Evolutionary conservation across 2,888 invertebrate genomes (phyloP), one percentile per base, ranked within the genome.

Genomic region (Nomada ruficornis): DNA sequence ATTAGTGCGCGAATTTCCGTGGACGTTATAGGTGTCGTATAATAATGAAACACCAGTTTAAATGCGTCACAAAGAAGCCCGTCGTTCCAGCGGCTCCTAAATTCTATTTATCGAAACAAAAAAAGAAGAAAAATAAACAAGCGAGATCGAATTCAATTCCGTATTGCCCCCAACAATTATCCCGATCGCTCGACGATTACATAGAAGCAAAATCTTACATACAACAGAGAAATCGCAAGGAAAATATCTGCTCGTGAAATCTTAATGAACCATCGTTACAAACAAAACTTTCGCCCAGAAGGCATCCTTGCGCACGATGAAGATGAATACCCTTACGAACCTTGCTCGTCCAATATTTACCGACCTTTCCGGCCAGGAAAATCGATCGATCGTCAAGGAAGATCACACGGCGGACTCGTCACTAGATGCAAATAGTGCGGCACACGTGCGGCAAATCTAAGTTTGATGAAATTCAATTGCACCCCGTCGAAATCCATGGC

Each of bases 391-490:
- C 55, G 29, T 15, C 59, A 44, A 55, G 15, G 60, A 71, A 67
- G 23, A 65, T 79, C 55, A 26, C 54, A 50, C 42, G n/a, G 36
- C 57, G 11, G 29, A 42, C 47, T 65, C 52, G 50, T 60, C 64
- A 65, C 52, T 47, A 20, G 60, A 42, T 59, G 64, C 71, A 42
- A 71, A 80, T 50, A 71, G 47, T 15, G 23, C 23, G 18, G 20
- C 13, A n/a, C 44, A 71, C 67, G 59, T 67, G 79, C n/a, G 9
- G 42, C 60, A 81, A 82, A 69, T 70, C 54, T 63, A 59, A 81
- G 57, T 68, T 81, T 54, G 71, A 81, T 76, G 68, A 72, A 71
- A 81, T 76, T 68, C 71, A 50, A 54, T 68, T 57, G 67, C 26
- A 11, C 26, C 13, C n/a, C 15, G 11, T 36, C 11, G 67, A 74